Base-by-base conservation (phyloP, 2,113 vertebrate species). In the Urocynchramus pylzowi region DNA sequence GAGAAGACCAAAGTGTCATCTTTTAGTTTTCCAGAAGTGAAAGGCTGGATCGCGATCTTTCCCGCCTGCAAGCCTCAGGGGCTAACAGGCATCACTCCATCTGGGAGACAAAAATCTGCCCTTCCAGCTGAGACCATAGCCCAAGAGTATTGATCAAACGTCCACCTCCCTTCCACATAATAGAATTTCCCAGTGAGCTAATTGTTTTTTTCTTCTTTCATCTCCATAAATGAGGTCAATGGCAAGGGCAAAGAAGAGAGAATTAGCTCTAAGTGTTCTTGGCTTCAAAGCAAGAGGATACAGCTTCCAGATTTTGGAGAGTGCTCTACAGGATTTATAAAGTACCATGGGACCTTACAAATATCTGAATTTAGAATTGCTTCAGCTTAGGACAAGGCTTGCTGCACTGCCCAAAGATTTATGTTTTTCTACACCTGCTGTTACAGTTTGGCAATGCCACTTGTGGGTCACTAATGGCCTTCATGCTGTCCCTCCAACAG, bases 171-270 rank as follows among this genome's bases (percentile, higher is more conserved):
- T 87, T 93, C 73, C 42, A 92, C 70, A 89, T 97, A 96, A 96
- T 94, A 97, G 93, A 94, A 95, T 96, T 94, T 96, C 89, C 88
- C 30, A 1, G 67, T 45, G 83, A 95, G 93, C 92, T 97, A 96
- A 97, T 96, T 95, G 97, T 96, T 97, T 97, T 97, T 97, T 80
- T 41, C 79, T 95, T 94, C 95, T 95, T 97, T 95, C 95, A 96
- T 97, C 94, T 96, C 79, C 2, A 18, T 74, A 94, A 97, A 97
- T 90, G 87, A 96, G 94, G 97, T 96, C 95, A 95, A 93, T 35
- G 69, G 91, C 96, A 96, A 97, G 93, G 96, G 83, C 90, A 89
- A 87, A 91, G 89, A 92, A 93, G 33, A 80, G 52, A 82, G 68
- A 95, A 95, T 92, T 95, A 91, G 90, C 78, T 96, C 52, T 86